phyloP scores from a whole-genome alignment of 2,797 vertebrate genomes.

The Pagetopsis macropterus region DNA sequence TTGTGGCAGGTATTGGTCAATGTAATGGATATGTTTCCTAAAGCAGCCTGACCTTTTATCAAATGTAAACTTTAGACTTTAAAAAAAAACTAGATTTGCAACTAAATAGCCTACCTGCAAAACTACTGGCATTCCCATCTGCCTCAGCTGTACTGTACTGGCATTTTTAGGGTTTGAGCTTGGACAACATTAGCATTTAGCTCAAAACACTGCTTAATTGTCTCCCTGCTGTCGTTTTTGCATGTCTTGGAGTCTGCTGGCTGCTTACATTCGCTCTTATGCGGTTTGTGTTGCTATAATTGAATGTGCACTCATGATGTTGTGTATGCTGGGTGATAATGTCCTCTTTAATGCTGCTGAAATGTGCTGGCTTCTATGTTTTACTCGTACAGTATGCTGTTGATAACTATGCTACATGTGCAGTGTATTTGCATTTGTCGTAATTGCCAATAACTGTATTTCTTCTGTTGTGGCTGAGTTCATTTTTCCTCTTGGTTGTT shows the following conservation, averaged over 20 bases:
- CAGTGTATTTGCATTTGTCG: not conserved
- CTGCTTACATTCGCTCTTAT: not conserved
- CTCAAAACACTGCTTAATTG: not conserved
- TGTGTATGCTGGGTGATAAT: not conserved
- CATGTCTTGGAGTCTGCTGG: not conserved
- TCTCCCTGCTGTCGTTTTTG: not conserved
- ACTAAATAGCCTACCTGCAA: not conserved
- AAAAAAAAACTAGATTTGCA: not conserved
- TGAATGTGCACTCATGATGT: not conserved
- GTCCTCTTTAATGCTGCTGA: not conserved
- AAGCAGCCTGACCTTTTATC: not conserved
- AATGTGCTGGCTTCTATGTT: not conserved
- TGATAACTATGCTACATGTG: not conserved
- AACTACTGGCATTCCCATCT: not conserved
- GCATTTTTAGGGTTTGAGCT: not conserved
- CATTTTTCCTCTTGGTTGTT: not conserved
- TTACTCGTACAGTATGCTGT: not conserved
- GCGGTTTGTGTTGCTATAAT: not conserved
- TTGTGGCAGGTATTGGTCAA: not conserved
- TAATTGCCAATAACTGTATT: not conserved
- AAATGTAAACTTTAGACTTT: rapidly evolving
- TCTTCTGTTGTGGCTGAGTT: not conserved
- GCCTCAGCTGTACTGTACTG: not conserved
- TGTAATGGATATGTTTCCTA: not conserved
- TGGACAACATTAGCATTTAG: not conserved